A percentile compares a stretch with the other conserved stretches of the same genome.
phyloP scores from a whole-genome alignment of 2,888 invertebrate species.

The Hyposoter didymator region DNA sequence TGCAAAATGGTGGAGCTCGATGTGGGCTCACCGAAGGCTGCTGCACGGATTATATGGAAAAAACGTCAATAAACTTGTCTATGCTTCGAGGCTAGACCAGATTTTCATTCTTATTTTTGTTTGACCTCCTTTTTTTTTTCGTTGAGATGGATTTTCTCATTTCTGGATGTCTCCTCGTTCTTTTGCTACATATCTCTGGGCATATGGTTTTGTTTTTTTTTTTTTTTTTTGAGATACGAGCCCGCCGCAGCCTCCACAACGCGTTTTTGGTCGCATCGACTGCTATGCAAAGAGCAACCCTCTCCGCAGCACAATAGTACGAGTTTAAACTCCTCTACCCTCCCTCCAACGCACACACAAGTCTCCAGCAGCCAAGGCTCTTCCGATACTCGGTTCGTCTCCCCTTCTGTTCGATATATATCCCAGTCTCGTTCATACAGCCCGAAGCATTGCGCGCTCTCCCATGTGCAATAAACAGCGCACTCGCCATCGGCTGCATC shows the following conservation, averaged over 20 bases:
- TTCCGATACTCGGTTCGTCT: slow-evolving; percentile 50
- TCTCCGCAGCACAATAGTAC: slow-evolving; percentile 41
- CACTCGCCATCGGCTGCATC: not conserved
- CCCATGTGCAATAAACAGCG: not conserved
- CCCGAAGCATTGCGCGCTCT: not conserved
- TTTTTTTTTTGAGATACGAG: not conserved
- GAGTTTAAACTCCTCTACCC: slow-evolving; percentile 15
- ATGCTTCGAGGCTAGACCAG: slow-evolving; percentile 39
- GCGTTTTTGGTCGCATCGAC: not conserved
- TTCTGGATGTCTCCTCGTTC: not conserved
- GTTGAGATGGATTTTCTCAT: not conserved
- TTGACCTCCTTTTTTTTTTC: slow-evolving; percentile 2
- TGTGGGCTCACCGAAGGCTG: slow-evolving; percentile 47
- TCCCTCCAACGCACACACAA: not conserved
- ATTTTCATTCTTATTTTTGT: slow-evolving; percentile 3
- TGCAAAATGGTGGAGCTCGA: slow-evolving; percentile 5
- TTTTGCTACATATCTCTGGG: not conserved
- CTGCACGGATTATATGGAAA: slow-evolving; percentile 26
- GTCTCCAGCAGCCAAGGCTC: slow-evolving; percentile 40
- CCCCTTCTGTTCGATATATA: slow-evolving; percentile 47
- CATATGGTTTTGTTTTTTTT: not conserved
- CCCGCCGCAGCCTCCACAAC: not conserved
- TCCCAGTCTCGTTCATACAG: not conserved
- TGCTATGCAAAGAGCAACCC: slow-evolving; percentile 53
- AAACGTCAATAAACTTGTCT: slow-evolving; percentile 57